phyloP scores from a whole-genome alignment of 1,140 invertebrate genomes.

The Idris sp. region DNA sequence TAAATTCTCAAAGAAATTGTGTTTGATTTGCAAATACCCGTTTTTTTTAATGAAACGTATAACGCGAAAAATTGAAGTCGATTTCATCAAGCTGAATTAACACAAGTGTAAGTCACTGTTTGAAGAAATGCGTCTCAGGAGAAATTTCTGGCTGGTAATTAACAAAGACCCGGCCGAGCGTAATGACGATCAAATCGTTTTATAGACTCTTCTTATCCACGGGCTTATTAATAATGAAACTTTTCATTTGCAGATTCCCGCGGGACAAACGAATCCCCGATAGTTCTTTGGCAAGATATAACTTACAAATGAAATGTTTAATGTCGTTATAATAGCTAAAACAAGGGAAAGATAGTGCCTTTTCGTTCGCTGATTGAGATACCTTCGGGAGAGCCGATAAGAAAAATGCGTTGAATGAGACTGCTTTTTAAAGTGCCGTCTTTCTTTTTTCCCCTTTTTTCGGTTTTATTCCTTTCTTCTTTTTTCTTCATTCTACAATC shows the following conservation, averaged over 20 bases:
- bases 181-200: slow-evolving; percentile 51
- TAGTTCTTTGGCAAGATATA: slow-evolving; percentile 46
- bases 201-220: slow-evolving; percentile 20
- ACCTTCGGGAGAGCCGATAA: slow-evolving; percentile 36
- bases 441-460: too few species aligned
- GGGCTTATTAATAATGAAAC: slow-evolving; percentile 60
- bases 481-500: slow-evolving; percentile 4
- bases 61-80: slow-evolving; percentile 46
- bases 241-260: slow-evolving; percentile 44
- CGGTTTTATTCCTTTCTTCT: too few species aligned
- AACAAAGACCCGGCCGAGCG: slow-evolving; percentile 46
- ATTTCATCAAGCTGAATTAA: slow-evolving; percentile 35
- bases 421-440: slow-evolving; percentile 24
- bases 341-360: slow-evolving; percentile 40
- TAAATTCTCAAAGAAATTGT: too few species aligned
- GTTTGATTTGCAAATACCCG: slow-evolving; percentile 50
- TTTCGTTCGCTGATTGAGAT: slow-evolving; percentile 48
- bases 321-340: slow-evolving; percentile 54
- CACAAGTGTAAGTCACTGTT: slow-evolving; percentile 42
- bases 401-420: slow-evolving; percentile 33
- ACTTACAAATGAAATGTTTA: slow-evolving; percentile 63
- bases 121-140: slow-evolving; percentile 27
- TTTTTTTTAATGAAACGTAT: too few species aligned
- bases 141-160: slow-evolving; percentile 56
- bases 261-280: slow-evolving; percentile 36